Evolutionary conservation across 2,888 invertebrate species (phyloP), one percentile per base, ranked within the genome.

Genomic region (Ectobius pallidus): DNA sequence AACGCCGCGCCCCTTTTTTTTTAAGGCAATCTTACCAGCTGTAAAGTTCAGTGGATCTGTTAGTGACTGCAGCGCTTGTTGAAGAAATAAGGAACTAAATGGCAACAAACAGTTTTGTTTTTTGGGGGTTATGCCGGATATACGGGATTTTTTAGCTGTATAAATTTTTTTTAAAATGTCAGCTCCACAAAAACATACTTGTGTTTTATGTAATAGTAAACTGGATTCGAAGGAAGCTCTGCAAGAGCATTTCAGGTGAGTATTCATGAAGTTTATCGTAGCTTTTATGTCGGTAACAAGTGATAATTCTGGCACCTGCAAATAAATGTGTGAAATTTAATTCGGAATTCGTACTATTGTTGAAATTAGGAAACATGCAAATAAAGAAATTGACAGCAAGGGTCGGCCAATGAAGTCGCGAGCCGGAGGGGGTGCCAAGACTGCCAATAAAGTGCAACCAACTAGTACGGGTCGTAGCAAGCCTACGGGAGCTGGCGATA

Each of bases 221-320:
- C 85, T 89, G 77, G 83, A 84, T 70, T 84, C 84, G 75, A 89
- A 88, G 80, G 88, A 88, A 80, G 86, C 85, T 69, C 81, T 89
- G 75, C 87, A 88, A 80, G 85, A 86, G 76, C 89, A 89, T 82
- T 89, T 89, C 81, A 87, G 89, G 89, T 88, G 83, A 78, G 52
- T 69, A 30, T 39, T n/a, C n/a, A n/a, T n/a, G n/a, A n/a, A n/a
- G n/a, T n/a, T n/a, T n/a, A n/a, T n/a, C n/a, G n/a, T n/a, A n/a
- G n/a, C n/a, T n/a, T n/a, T n/a, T n/a, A n/a, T n/a, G n/a, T n/a
- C n/a, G n/a, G n/a, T n/a, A n/a, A n/a, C n/a, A n/a, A n/a, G n/a
- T n/a, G n/a, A n/a, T n/a, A n/a, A n/a, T n/a, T n/a, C n/a, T n/a
- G n/a, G n/a, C n/a, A n/a, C n/a, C n/a, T n/a, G n/a, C n/a, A n/a